These are phyloP conservation scores for Channa argus DNA, from an alignment of 2,113 vertebrate species.

Conservation along the genomic window DNA sequence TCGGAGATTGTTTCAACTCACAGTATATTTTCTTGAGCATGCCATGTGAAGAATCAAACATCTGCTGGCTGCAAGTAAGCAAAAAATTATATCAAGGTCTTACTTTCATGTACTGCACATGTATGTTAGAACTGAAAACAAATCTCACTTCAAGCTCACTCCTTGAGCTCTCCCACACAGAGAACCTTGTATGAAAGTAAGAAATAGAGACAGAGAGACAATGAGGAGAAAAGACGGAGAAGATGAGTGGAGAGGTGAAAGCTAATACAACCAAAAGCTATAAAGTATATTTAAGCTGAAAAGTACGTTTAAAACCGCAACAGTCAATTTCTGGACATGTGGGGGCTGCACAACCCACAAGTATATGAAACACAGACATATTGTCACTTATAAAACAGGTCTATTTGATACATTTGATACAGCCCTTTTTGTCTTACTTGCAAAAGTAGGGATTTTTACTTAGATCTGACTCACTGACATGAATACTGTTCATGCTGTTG, in stretches of 20 bases:
- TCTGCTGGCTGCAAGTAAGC: not conserved
- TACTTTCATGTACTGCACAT: not conserved
- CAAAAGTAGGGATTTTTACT: too few relatives aligned
- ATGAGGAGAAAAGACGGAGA: not conserved
- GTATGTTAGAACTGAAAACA: constrained; percentile 21
- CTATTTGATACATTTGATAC: too few relatives aligned
- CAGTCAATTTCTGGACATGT: too few relatives aligned
- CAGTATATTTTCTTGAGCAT: not conserved
- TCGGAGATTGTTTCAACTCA: not conserved
- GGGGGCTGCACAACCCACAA: too few relatives aligned
- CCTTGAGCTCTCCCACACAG: not conserved
- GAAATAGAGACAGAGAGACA: not conserved
- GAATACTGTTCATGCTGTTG: too few relatives aligned
- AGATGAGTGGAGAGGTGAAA: not conserved
- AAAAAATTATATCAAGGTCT: constrained; percentile 17
- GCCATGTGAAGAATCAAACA: constrained; percentile 1
- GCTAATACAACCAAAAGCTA: too few relatives aligned
- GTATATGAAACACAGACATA: too few relatives aligned
- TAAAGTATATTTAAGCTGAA: too few relatives aligned
- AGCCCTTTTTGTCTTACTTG: too few relatives aligned
- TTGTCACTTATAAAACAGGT: too few relatives aligned
- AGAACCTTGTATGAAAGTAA: not conserved
- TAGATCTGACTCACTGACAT: too few relatives aligned
- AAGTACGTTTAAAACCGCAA: too few relatives aligned
- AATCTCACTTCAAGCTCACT: not conserved